A percentile compares a stretch with the other conserved stretches of the same genome.
Conservation (phyloP, 2,797 vertebrate species). For the Neopelma chrysocephalum region DNA sequence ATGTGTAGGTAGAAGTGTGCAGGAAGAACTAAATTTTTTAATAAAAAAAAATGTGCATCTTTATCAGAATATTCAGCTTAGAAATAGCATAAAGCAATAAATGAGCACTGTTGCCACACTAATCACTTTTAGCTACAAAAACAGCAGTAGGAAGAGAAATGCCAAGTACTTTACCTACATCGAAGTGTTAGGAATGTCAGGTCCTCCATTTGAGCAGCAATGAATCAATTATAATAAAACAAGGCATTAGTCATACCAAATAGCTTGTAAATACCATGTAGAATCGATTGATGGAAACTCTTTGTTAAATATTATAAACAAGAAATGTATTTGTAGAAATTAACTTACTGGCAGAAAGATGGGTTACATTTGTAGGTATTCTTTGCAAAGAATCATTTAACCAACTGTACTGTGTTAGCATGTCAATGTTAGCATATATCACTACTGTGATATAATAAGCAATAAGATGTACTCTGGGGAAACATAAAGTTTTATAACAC, state of each 20-base stretch:
- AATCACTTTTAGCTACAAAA: background rate
- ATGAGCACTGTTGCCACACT: background rate
- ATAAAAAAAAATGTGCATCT: background rate
- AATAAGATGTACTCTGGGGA: background rate
- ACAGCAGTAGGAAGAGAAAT: background rate
- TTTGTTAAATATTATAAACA: background rate
- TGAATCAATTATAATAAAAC: background rate
- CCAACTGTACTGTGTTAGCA: background rate
- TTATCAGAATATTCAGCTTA: background rate
- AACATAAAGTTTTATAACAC: background rate
- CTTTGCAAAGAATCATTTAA: background rate
- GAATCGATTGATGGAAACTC: conserved; percentile 7
- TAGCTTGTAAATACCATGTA: background rate
- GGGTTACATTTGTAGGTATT: background rate
- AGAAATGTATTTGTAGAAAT: background rate
- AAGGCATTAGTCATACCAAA: background rate
- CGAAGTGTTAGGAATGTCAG: background rate
- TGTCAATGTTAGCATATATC: background rate
- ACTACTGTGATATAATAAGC: background rate
- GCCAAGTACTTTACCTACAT: background rate
- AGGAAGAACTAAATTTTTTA: background rate
- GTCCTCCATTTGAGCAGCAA: background rate
- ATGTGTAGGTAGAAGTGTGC: background rate
- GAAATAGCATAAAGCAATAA: background rate
- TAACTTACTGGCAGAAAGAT: background rate